Evolutionary conservation across 2,888 invertebrate genomes (phyloP).

Genomic region (Habroteleia sp.): DNA sequence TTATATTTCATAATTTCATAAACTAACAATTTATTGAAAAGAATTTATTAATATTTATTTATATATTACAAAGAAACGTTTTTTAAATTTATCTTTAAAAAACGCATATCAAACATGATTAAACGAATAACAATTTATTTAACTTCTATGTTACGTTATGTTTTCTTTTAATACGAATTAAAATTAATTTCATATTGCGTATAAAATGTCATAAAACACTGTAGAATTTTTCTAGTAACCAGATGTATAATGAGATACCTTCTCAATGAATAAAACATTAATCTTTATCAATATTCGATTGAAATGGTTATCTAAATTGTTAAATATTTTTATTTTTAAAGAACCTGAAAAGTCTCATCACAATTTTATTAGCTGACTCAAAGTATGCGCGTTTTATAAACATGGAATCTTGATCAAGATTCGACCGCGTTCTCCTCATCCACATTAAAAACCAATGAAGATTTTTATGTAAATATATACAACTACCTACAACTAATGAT

Average conservation of each 20-base stretch:
- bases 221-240: not conserved
- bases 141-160: too few relatives aligned
- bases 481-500: constrained; percentile 12
- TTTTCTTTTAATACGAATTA: too few relatives aligned
- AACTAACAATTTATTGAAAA: constrained; percentile 1
- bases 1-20: constrained; percentile 20
- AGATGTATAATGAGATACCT: too few relatives aligned
- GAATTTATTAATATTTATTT: too few relatives aligned
- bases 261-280: constrained; percentile 32
- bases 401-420: constrained; percentile 46
- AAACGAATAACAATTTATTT: too few relatives aligned
- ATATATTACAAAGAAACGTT: too few relatives aligned
- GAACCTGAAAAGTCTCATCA: constrained; percentile 27
- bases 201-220: too few relatives aligned
- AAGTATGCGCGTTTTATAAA: constrained; percentile 39
- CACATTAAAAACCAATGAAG: constrained; percentile 43
- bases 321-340: constrained; percentile 30
- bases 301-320: constrained; percentile 29
- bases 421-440: constrained; percentile 30
- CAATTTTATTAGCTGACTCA: constrained; percentile 23
- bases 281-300: constrained; percentile 14
- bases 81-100: too few relatives aligned
- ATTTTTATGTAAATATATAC: constrained; percentile 49
- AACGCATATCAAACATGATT: too few relatives aligned
- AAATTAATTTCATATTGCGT: too few relatives aligned